phyloP scores from a whole-genome alignment of 2,797 vertebrate species.

The Thripadectes ignobilis region DNA sequence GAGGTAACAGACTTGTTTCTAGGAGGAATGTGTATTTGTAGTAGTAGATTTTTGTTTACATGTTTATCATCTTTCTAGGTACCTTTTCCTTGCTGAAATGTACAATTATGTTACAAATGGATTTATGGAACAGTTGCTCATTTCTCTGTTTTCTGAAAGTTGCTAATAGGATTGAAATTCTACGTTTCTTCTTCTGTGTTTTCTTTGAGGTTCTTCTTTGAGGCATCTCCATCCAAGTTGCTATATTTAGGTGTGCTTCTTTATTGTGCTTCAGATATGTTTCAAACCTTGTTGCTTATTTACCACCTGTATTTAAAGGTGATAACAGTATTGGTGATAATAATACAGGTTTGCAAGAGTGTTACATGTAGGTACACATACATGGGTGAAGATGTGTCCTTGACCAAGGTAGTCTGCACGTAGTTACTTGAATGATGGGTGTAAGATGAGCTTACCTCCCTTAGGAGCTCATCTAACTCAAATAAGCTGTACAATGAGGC shows the following conservation, averaged over 20 bases:
- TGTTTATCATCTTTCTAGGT: background rate
- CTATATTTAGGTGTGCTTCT: background rate
- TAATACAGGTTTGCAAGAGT: background rate
- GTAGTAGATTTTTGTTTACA: background rate
- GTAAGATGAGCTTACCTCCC: background rate
- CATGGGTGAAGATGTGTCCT: background rate
- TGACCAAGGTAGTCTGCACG: background rate
- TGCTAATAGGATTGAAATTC: background rate
- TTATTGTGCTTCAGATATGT: background rate
- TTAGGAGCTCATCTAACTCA: background rate
- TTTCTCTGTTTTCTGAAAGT: background rate
- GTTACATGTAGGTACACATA: rapidly evolving
- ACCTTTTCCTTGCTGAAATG: background rate
- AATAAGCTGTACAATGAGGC: background rate
- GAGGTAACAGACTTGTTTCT: background rate
- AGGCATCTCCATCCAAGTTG: background rate
- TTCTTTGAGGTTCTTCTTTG: background rate
- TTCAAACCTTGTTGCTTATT: background rate
- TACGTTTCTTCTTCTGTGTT: background rate
- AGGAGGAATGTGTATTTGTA: background rate
- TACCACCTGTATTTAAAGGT: background rate
- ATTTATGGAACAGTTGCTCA: background rate
- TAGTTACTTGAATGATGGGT: background rate
- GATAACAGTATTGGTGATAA: background rate
- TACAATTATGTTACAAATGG: background rate